These are phyloP conservation scores for Dasyprocta punctata DNA, from an alignment of 2,113 vertebrate species.

Conservation along the genomic window DNA sequence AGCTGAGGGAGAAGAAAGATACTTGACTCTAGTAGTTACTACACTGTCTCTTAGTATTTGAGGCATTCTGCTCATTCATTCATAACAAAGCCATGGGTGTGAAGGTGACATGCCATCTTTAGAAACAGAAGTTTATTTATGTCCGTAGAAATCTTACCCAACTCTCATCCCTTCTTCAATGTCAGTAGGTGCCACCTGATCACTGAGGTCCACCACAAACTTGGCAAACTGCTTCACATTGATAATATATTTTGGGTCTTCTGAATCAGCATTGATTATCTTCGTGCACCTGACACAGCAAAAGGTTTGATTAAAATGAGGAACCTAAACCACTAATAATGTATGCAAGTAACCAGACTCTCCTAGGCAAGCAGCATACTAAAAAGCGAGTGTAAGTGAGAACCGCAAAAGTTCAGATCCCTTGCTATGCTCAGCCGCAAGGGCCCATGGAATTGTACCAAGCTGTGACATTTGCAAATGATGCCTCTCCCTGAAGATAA, in stretches of 20 bases:
- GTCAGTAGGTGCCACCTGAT: slow-evolving; percentile 99
- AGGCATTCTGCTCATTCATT: not conserved
- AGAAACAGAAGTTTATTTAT: not conserved
- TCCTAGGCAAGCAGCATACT: not conserved
- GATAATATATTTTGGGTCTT: slow-evolving; percentile 99
- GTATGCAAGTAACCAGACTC: slow-evolving; percentile 33
- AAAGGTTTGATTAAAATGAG: slow-evolving; percentile 59
- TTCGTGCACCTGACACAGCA: slow-evolving; percentile 93
- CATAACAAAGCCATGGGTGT: not conserved
- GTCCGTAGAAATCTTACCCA: slow-evolving; percentile 88
- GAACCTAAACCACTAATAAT: slow-evolving; percentile 32
- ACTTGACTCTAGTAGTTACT: not conserved
- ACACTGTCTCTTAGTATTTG: not conserved
- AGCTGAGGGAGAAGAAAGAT: not conserved
- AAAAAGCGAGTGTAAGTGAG: not conserved
- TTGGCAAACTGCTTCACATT: slow-evolving; percentile 99
- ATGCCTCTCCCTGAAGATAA: not conserved
- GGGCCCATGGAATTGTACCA: not conserved
- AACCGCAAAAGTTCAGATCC: not conserved
- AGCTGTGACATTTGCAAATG: not conserved
- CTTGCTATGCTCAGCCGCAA: not conserved
- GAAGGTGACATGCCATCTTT: not conserved
- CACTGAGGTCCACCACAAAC: slow-evolving; percentile 99
- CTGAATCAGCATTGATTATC: slow-evolving; percentile 99
- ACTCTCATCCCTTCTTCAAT: slow-evolving; percentile 99